Evolutionary conservation across 2,888 invertebrate genomes (phyloP).

Genomic region (Hemicrepidius hirtus): DNA sequence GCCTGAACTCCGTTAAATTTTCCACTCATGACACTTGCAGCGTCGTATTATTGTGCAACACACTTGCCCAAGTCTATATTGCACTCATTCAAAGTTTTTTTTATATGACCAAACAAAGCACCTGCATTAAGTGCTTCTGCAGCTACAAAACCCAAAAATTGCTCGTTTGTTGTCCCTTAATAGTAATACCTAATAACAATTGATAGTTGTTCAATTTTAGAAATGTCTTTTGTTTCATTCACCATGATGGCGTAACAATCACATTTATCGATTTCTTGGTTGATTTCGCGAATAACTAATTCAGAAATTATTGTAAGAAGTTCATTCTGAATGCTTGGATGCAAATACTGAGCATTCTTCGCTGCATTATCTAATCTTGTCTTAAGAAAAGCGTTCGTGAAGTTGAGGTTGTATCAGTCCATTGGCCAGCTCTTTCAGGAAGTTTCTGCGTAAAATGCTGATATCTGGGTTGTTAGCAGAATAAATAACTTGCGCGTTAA

Average conservation of each 20-base stretch:
- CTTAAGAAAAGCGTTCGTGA: too few species aligned
- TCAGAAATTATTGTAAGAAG: not conserved
- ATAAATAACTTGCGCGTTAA: too few species aligned
- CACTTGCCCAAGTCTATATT: not conserved
- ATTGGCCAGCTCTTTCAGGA: too few species aligned
- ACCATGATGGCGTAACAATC: not conserved
- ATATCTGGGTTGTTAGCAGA: too few species aligned
- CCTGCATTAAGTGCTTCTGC: not conserved
- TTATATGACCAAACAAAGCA: not conserved
- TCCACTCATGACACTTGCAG: not conserved
- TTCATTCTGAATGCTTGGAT: not conserved
- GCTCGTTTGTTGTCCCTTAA: not conserved
- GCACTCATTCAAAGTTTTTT: not conserved
- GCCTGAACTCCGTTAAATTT: too few species aligned
- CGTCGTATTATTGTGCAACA: not conserved
- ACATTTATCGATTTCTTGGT: not conserved
- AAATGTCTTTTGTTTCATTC: not conserved
- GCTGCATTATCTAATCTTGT: not conserved
- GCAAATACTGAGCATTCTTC: not conserved
- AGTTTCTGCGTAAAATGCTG: too few species aligned
- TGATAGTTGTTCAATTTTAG: not conserved
- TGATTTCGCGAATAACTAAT: not conserved
- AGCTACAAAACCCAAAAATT: not conserved
- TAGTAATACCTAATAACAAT: conserved; percentile 1
- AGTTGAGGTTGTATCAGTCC: too few species aligned